Conservation (phyloP, 2,113 vertebrate genomes). For the Balaenoptera acutorostrata region DNA sequence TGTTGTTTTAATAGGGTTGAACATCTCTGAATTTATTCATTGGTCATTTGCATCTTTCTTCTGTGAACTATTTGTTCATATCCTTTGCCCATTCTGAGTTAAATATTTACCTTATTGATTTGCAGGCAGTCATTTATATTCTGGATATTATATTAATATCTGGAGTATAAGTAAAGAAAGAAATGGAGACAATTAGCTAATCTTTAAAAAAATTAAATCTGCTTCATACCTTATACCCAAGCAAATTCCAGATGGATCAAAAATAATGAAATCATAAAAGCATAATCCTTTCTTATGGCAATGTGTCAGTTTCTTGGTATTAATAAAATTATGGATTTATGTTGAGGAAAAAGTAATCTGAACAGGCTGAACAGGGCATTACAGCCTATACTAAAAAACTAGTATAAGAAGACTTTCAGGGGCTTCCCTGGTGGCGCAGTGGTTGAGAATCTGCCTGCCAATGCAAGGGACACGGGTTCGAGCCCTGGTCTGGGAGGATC, state of each 20-base stretch:
- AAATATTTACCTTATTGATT: constrained; percentile 17
- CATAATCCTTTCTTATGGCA: not conserved
- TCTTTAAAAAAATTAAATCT: not conserved
- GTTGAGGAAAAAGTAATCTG: not conserved
- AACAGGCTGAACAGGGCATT: not conserved
- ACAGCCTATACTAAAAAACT: not conserved
- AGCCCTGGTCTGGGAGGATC: no score
- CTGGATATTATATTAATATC: not conserved
- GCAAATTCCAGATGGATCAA: constrained; percentile 30
- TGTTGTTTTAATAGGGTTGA: not conserved
- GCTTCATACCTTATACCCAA: not conserved
- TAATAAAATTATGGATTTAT: constrained; percentile 2
- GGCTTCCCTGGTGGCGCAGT: no score
- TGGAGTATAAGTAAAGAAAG: not conserved
- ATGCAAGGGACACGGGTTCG: no score
- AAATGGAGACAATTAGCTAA: not conserved
- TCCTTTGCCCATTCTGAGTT: not conserved
- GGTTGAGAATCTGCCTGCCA: no score
- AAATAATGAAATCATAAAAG: constrained; percentile 40
- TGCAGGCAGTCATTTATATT: not conserved
- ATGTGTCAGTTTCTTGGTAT: not conserved
- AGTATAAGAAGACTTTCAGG: not conserved
- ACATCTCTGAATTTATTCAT: not conserved
- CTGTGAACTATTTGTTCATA: not conserved
- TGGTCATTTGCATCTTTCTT: not conserved